Base-by-base conservation (phyloP, 2,113 vertebrate species). In the Bombycilla garrulus region DNA sequence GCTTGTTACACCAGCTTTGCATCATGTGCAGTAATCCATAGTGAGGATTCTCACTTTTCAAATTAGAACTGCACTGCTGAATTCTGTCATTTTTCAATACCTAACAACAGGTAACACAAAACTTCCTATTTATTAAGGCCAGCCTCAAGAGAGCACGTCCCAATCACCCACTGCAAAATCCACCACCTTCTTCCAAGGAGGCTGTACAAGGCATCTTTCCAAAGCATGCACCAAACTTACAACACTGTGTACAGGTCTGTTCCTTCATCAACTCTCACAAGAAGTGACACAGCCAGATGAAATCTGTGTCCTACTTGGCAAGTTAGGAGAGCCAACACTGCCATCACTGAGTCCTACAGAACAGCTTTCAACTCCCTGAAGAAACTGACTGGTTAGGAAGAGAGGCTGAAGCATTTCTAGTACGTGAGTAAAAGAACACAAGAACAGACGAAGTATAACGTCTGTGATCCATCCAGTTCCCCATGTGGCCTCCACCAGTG, bases 331-430 rank as follows among this genome's bases (percentile, higher is more conserved):
- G 42, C 10, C 40, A 80, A 36, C n/a, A 3, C 13, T 81, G 60
- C 31, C 45, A 42, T 10, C 60, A 33, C 51, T 2, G 11, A 86
- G 54, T 47, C 72, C 93, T 61, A 65, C 79, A 53, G 16, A 50
- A 79, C 10, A 76, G 70, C 66, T 90, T 90, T 93, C 90, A 93
- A 82, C 29, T 92, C 88, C 76, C 83, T 62, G 82, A 77, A 92
- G 86, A 84, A 94, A 90, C 67, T 18, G 23, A 42, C 26, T 18
- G 40, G 62, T 72, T n/a, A 83, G 78, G 74, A 95, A 92, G 90
- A 86, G 65, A 88, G 88, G 62, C 1, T 31, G 61, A 86, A 88
- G 71, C 86, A 94, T 83, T 95, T 94, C 90, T 80, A 94, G 62
- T 62, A 66, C 42, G 77, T 7, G 12, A 47, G 36, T 36, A 36